Evolutionary conservation across 2,797 vertebrate genomes (phyloP).

Genomic region (Poecilia velifera): DNA sequence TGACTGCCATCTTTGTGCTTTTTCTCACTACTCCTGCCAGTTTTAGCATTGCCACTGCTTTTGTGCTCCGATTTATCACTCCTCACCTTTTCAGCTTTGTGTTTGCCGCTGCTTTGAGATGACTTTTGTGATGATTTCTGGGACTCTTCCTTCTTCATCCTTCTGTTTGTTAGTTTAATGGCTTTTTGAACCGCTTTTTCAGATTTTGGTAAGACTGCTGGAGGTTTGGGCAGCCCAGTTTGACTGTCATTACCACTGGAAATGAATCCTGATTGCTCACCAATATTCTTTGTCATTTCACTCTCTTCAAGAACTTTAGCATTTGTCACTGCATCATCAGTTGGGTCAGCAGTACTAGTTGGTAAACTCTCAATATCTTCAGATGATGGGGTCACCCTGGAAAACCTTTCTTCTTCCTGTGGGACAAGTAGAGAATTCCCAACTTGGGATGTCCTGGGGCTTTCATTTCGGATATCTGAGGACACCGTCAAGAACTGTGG

Average conservation of each 20-base stretch:
- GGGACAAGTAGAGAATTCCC: conserved; percentile 62
- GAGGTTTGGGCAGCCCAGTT: conserved; percentile 83
- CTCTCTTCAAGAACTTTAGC: not conserved
- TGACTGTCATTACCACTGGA: conserved; percentile 76
- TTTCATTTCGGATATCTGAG: conserved; percentile 47
- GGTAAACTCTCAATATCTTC: conserved; percentile 69
- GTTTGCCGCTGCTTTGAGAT: conserved; percentile 56
- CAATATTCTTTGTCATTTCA: conserved; percentile 57
- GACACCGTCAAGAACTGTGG: conserved; percentile 23
- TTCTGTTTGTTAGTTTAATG: conserved; percentile 89
- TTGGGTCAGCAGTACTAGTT: conserved; percentile 56
- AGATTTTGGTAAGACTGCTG: conserved; percentile 91
- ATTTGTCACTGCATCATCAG: conserved; percentile 53
- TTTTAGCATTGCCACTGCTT: conserved; percentile 35
- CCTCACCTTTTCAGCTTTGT: conserved; percentile 47
- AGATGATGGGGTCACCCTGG: conserved; percentile 66
- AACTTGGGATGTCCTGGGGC: conserved; percentile 40
- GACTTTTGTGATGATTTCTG: conserved; percentile 68
- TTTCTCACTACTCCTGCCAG: conserved; percentile 53
- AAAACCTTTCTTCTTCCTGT: conserved; percentile 68
- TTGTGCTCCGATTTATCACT: conserved; percentile 64
- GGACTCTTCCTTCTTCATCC: conserved; percentile 86
- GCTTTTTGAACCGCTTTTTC: conserved; percentile 93
- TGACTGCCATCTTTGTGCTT: conserved; percentile 39
- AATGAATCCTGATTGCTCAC: conserved; percentile 74